Evolutionary conservation across 2,113 vertebrate genomes (phyloP).

Genomic region (Lagopus leucura): DNA sequence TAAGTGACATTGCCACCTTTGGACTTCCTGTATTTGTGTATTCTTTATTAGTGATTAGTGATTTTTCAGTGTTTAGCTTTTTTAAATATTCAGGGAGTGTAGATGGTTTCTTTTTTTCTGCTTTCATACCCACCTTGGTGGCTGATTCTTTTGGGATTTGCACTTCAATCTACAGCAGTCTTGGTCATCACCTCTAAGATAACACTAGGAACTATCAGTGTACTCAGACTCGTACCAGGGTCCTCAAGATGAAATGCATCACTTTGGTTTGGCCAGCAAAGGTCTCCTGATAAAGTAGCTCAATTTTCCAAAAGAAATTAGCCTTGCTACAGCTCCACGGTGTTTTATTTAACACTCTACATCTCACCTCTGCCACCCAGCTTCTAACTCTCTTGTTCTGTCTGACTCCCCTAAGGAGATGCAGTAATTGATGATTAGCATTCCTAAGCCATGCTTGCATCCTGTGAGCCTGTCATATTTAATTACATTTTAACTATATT

Average conservation of each 20-base stretch:
- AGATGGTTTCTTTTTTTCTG: not conserved
- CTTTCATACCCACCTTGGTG: not conserved
- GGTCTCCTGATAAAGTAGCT: not conserved
- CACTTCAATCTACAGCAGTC: not conserved
- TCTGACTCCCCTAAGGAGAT: constrained; percentile 74
- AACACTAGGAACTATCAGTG: not conserved
- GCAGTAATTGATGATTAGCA: constrained; percentile 84
- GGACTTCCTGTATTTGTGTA: not conserved
- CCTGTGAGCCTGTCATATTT: constrained; percentile 83
- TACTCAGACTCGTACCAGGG: not conserved
- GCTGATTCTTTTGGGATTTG: not conserved
- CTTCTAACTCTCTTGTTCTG: constrained; percentile 32
- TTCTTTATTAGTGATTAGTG: not conserved
- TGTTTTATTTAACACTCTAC: constrained; percentile 36
- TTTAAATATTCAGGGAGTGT: not conserved
- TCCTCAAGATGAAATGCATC: constrained; percentile 32
- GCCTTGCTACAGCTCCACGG: constrained; percentile 30
- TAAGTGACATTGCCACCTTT: not conserved
- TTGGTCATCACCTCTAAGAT: not conserved
- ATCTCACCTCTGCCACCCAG: constrained; percentile 43
- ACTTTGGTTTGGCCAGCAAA: constrained; percentile 10
- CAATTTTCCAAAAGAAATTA: constrained; percentile 49
- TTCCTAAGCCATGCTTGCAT: constrained; percentile 81
- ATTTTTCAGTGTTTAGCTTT: constrained; percentile 12
- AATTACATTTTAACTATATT: constrained; percentile 87